A percentile compares a stretch with the other conserved stretches of the same genome.
phyloP scores from a whole-genome alignment of 2,888 invertebrate species.

The Ochropacha duplaris region DNA sequence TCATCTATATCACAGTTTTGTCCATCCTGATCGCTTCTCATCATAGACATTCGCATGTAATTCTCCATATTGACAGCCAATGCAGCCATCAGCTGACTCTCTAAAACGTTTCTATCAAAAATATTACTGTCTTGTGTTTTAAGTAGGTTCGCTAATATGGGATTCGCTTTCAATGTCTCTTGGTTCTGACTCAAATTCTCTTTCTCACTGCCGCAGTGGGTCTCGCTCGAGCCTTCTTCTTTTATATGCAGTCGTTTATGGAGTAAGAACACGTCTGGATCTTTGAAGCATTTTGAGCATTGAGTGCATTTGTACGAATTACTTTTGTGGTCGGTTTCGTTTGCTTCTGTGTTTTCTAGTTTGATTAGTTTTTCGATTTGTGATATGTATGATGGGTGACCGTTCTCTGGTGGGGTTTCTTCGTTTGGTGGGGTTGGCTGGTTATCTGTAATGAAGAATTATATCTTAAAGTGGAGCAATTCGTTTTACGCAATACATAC shows the following conservation, averaged over 20 bases:
- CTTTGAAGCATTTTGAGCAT: constrained; percentile 74
- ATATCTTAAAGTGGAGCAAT: no score
- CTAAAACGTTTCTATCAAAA: constrained; percentile 45
- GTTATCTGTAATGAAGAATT: neutral
- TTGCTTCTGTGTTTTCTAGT: constrained; percentile 9
- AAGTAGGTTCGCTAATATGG: constrained; percentile 67
- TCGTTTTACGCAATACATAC: no score
- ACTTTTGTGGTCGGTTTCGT: constrained; percentile 6
- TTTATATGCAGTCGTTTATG: constrained; percentile 58
- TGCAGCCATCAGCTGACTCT: constrained; percentile 62
- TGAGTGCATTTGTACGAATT: constrained; percentile 58
- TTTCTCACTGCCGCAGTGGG: constrained; percentile 34
- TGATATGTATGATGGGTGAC: constrained; percentile 11
- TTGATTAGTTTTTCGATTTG: constrained; percentile 12
- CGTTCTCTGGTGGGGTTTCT: constrained; percentile 4
- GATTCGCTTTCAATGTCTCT: constrained; percentile 63
- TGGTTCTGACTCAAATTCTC: constrained; percentile 53
- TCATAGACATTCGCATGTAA: constrained; percentile 53
- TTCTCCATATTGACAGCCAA: constrained; percentile 61
- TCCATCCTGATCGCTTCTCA: constrained; percentile 25
- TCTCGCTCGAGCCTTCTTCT: constrained; percentile 11
- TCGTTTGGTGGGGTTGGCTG: constrained; percentile 13
- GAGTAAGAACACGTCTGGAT: constrained; percentile 67
- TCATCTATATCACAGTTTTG: constrained; percentile 26
- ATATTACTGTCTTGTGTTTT: constrained; percentile 36